Percentiles rank a stretch among this genome's conserved stretches.
phyloP scores from a whole-genome alignment of 2,888 invertebrate genomes.

The Sinohyriopsis cumingii region DNA sequence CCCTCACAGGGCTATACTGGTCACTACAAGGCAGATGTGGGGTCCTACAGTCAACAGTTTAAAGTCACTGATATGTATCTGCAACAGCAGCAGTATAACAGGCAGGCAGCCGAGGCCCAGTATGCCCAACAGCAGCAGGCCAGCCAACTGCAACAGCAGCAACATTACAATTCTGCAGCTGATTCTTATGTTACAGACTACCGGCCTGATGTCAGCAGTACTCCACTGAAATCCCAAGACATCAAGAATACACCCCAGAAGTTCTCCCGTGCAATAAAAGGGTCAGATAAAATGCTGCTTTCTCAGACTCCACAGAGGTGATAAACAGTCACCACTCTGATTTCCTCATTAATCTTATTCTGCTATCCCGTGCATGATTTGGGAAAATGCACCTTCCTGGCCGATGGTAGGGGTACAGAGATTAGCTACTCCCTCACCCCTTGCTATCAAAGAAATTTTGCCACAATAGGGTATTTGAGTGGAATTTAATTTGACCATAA shows the following conservation, averaged over 20 bases:
- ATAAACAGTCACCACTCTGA: background rate
- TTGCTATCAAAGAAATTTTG: too few relatives aligned
- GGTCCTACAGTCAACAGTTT: background rate
- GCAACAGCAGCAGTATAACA: conserved; percentile 5
- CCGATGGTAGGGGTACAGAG: too few relatives aligned
- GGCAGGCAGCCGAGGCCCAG: background rate
- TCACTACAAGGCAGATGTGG: conserved; percentile 18
- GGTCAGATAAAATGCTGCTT: conserved; percentile 22
- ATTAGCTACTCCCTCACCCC: too few relatives aligned
- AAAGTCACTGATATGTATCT: too few relatives aligned
- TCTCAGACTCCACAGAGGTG: too few relatives aligned
- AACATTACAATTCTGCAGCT: too few relatives aligned
- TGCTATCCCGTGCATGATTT: background rate
- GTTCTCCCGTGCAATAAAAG: conserved; percentile 50
- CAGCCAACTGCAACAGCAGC: conserved; percentile 15
- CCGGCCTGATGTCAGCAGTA: too few relatives aligned
- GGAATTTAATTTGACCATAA: too few relatives aligned
- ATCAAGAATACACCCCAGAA: conserved; percentile 42
- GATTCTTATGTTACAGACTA: too few relatives aligned
- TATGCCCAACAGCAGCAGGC: conserved; percentile 7
- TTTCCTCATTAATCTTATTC: background rate
- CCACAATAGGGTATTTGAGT: too few relatives aligned
- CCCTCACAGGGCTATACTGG: conserved; percentile 2
- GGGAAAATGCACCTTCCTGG: too few relatives aligned
- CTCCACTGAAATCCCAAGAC: too few relatives aligned